Evolutionary conservation across 2,797 vertebrate genomes (phyloP).

Genomic region (Oreortyx pictus): DNA sequence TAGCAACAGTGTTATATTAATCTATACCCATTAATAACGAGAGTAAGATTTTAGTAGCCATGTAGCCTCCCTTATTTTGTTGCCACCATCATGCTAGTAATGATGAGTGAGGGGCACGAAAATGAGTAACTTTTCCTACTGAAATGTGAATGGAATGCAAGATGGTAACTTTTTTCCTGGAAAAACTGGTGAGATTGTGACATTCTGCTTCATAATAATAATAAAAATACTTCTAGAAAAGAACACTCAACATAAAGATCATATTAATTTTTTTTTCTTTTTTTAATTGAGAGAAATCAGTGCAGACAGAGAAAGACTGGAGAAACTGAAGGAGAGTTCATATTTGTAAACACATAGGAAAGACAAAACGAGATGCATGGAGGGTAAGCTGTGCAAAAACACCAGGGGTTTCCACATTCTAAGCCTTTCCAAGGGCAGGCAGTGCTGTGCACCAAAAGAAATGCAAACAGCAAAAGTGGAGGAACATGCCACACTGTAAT

Average conservation of each 20-base stretch:
- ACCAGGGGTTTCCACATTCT: background rate
- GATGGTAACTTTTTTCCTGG: background rate
- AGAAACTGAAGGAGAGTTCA: background rate
- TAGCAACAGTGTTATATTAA: background rate
- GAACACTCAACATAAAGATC: background rate
- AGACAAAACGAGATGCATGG: background rate
- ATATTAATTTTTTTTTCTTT: background rate
- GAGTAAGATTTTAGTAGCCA: background rate
- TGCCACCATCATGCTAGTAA: background rate
- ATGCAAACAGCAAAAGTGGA: background rate
- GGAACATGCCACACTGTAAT: background rate
- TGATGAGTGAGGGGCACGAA: background rate
- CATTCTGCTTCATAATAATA: background rate
- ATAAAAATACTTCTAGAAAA: background rate
- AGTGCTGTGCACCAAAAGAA: background rate
- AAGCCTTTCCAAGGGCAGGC: background rate
- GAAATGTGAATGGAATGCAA: constrained; percentile 9
- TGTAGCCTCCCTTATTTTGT: background rate
- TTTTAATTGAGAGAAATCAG: background rate
- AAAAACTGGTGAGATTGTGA: background rate
- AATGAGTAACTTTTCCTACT: background rate
- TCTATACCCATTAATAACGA: background rate
- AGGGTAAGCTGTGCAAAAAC: background rate
- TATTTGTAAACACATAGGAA: background rate
- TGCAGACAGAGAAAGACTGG: background rate